phyloP scores from a whole-genome alignment of 1,140 invertebrate genomes.

The Orussus abietinus region DNA sequence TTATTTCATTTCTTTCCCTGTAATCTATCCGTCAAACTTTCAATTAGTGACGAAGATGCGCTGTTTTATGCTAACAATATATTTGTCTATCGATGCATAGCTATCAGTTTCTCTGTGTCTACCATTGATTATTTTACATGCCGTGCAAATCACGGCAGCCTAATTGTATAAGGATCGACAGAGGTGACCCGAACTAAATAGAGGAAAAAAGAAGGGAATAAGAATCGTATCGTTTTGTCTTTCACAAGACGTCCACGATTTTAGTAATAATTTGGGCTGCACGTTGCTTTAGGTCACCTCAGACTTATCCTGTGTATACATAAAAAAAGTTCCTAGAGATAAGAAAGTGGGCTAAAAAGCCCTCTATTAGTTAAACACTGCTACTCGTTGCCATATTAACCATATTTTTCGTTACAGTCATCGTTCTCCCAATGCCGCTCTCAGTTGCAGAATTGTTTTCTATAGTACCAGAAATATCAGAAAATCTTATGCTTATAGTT shows the following conservation, averaged over 20 bases:
- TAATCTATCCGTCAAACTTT: conserved; percentile 33
- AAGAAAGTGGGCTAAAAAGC: conserved; percentile 26
- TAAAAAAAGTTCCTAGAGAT: conserved; percentile 19
- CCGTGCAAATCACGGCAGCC: conserved; percentile 30
- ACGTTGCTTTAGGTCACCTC: conserved; percentile 22
- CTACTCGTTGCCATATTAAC: conserved; percentile 18
- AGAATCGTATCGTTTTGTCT: no score
- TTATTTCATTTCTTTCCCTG: conserved; percentile 32
- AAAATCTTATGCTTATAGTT: no score
- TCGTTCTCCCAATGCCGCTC: no score
- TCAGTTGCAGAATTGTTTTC: no score
- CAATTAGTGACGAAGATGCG: conserved; percentile 26
- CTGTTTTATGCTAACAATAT: neutral
- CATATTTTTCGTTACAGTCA: no score
- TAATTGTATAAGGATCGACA: conserved; percentile 16
- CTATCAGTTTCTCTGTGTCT: conserved; percentile 14
- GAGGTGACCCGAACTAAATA: conserved; percentile 20
- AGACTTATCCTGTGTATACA: conserved; percentile 22
- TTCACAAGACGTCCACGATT: no score
- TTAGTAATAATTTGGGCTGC: no score
- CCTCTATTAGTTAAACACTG: conserved; percentile 31
- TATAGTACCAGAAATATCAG: no score
- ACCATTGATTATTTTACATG: conserved; percentile 14
- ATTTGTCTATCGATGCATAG: no score
- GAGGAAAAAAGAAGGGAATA: no score